phyloP scores from a whole-genome alignment of 2,113 vertebrate genomes.

The Calidris pygmaea region DNA sequence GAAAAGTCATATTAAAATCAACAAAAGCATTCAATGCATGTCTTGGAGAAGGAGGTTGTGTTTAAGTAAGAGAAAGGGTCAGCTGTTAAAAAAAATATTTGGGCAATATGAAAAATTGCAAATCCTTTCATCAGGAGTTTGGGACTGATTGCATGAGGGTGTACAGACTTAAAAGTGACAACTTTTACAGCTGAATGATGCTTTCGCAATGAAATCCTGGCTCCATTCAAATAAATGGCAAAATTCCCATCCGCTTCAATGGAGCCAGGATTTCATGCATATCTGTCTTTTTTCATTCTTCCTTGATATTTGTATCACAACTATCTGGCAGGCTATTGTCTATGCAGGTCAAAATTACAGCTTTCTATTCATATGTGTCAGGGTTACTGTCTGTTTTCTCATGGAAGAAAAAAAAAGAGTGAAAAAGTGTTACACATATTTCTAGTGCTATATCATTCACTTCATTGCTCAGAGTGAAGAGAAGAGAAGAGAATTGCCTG shows the following conservation, averaged over 20 bases:
- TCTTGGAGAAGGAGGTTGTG: neutral
- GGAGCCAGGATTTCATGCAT: neutral
- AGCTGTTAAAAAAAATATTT: constrained; percentile 25
- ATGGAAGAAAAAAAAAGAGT: neutral
- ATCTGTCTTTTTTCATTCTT: constrained; percentile 32
- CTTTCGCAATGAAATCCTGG: constrained; percentile 2
- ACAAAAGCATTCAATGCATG: constrained; percentile 31
- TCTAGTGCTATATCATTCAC: neutral
- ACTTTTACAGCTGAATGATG: neutral
- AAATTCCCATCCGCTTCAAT: neutral
- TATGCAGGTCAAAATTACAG: constrained; percentile 12
- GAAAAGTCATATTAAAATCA: constrained; percentile 54
- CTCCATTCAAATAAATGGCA: constrained; percentile 31
- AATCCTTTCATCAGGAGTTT: constrained; percentile 35
- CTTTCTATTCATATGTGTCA: neutral
- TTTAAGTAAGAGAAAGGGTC: constrained; percentile 52
- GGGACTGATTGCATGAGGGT: neutral
- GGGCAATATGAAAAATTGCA: constrained; percentile 39
- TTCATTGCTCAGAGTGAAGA: neutral
- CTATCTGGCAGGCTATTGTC: constrained; percentile 12
- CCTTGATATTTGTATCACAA: neutral
- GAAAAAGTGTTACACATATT: neutral
- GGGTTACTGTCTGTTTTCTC: neutral
- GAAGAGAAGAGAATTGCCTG: neutral
- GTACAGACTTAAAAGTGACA: constrained; percentile 28